Evolutionary conservation across 35 echinoderm and acorn worm genomes (phyloP), one percentile per base, ranked within the genome.

Genomic region (Ophioderma brevispina): DNA sequence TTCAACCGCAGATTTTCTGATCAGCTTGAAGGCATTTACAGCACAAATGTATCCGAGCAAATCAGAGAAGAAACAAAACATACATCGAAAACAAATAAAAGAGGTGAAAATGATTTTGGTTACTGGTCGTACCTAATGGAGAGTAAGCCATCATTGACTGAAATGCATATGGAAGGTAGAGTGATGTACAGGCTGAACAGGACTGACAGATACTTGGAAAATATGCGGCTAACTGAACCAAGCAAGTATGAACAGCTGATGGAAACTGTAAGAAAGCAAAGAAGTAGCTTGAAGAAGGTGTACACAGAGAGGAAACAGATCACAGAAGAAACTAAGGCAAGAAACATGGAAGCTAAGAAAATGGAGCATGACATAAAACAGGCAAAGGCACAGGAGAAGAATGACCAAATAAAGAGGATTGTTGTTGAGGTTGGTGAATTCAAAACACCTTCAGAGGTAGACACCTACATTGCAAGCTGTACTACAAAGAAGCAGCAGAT

Each of bases 61-160:
- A n/a, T n/a, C n/a, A n/a, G n/a, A n/a, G 36, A 59, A 78, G 25
- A 70, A 30, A 55, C 55, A 33, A 85, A 56, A 33, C 1, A 85
- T 13, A 85, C 49, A 31, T 21, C 32, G 19, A 85, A 85, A 38
- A 55, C 43, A 4, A 85, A 85, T 32, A 85, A 70, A 33, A n/a
- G 39, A 31, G 82, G 82, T 14, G 82, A 85, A 38, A 85, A 85
- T 64, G 82, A 85, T 31, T 56, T 85, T n/a, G 82, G 82, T 10
- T 85, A 85, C 49, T 85, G 82, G 82, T 23, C 82, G 13, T 35
- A 63, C 43, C 13, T 85, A 21, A 63, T 33, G 82, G 43, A n/a
- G 33, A 35, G 1, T 32, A 34, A 42, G 37, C 82, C 50, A 31
- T 63, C 82, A 55, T 32, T 85, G 42, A 55, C 35, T 33, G 32